Base-by-base conservation (phyloP, 1,140 invertebrate genomes). In the Conopomorpha cramerella region DNA sequence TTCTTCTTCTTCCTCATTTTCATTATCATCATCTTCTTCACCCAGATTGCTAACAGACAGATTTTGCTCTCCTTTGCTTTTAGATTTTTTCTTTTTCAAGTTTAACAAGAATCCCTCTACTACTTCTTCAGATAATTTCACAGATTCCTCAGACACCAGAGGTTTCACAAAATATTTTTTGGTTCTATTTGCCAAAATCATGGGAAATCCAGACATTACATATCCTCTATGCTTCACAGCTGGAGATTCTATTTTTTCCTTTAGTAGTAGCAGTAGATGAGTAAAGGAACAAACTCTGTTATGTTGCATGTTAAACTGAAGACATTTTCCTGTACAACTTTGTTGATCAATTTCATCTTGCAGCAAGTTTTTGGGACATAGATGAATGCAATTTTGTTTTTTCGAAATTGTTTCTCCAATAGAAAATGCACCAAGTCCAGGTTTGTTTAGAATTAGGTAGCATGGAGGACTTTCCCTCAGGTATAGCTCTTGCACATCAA, bases 371-470 rank as follows among this genome's bases (percentile, higher is more conserved):
- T 65, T 55, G 3, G 82, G 82, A 19, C 79, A 81, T n/a, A 86
- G 62, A 36, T 83, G 70, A 12, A 84, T 48, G 45, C 82, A 82
- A 11, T 79, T 77, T 41, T 78, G 70, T 41, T 76, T 72, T 31
- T 81, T 72, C 1, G 83, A 70, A 14, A 86, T 52, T 18, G 67
- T 51, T 49, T 77, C 77, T 10, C 79, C 82, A 6, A 85, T 47
- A 23, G 64, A 46, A 30, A 60, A 56, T 10, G 64, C 52, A 26
- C 77, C 78, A n/a, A 79, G 48, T 2, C 77, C 80, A 2, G 82
- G 79, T 68, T 84, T 84, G 0, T 82, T 79, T 14, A 84, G 40
- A 44, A 85, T 78, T 17, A 82, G 43, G 41, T 81, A 85, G 18
- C 65, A 78, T n/a, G 67, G 66, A 7, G 83, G 82, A 36, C 71